Evolutionary conservation across 2,797 vertebrate genomes (phyloP).

Genomic region (Heterohyrax brucei): DNA sequence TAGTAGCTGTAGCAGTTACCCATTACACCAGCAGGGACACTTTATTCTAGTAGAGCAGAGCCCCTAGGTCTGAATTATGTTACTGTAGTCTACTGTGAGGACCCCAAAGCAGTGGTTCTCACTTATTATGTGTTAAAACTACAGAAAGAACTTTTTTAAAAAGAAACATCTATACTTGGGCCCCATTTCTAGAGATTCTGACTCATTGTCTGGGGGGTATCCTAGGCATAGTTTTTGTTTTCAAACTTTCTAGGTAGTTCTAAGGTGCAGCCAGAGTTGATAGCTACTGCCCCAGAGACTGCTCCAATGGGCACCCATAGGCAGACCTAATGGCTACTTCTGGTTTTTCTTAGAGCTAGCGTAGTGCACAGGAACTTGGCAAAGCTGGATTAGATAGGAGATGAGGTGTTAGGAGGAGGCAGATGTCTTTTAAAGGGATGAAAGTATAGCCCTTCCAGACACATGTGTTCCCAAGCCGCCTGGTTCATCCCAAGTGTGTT

Average conservation of each 20-base stretch:
- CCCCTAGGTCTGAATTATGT: conserved; percentile 22
- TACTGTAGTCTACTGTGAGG: not conserved
- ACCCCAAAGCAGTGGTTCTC: not conserved
- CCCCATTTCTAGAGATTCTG: conserved; percentile 40
- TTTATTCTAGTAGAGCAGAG: conserved; percentile 31
- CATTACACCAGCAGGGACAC: not conserved
- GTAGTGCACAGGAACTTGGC: not conserved
- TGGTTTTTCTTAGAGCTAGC: not conserved
- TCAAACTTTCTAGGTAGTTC: not conserved
- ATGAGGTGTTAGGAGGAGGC: not conserved
- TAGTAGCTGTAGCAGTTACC: too few species aligned
- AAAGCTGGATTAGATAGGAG: not conserved
- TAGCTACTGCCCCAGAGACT: conserved; percentile 25
- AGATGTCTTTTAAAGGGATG: not conserved
- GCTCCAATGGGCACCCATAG: not conserved
- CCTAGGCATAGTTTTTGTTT: not conserved
- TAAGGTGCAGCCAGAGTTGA: not conserved
- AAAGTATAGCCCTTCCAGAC: not conserved
- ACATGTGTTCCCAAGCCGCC: not conserved
- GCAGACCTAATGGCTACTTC: not conserved
- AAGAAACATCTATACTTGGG: not conserved
- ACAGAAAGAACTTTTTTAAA: not conserved
- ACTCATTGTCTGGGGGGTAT: not conserved
- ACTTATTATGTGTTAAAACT: conserved; percentile 6
- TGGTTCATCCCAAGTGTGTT: not conserved